Conservation (phyloP, 2,797 vertebrate species). For the Pseudochromis fuscus region DNA sequence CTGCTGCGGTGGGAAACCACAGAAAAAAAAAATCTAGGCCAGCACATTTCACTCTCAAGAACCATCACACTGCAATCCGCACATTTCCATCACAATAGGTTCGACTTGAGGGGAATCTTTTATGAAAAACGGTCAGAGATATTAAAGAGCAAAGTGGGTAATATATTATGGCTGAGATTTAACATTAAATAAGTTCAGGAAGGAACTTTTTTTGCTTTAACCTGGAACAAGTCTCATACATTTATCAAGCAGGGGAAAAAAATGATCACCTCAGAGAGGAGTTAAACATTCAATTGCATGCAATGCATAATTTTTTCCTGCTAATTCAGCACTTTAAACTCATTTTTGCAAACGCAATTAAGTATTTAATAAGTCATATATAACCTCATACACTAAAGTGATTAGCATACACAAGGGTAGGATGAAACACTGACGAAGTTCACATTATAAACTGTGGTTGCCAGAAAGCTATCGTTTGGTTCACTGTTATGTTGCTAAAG, state of each 20-base stretch:
- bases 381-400: conserved; percentile 53
- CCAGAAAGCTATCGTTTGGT: conserved; percentile 56
- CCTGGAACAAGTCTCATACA: conserved; percentile 12
- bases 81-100: conserved; percentile 67
- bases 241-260: conserved; percentile 15
- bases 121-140: conserved; percentile 2
- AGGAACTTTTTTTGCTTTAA: conserved; percentile 28
- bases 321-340: conserved; percentile 32
- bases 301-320: conserved; percentile 50
- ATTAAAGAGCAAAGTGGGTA: conserved; percentile 24
- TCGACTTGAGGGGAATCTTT: conserved; percentile 17
- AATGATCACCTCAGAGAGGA: conserved; percentile 1
- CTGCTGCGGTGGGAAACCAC: conserved; percentile 21
- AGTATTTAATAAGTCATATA: conserved; percentile 53
- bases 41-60: conserved; percentile 57
- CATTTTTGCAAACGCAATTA: conserved; percentile 42
- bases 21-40: conserved; percentile 72
- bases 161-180: conserved; percentile 23
- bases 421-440: conserved; percentile 54
- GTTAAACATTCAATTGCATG: conserved; percentile 16
- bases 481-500: conserved; percentile 22
- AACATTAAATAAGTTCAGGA: conserved; percentile 18
- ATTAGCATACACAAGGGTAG: conserved; percentile 51
- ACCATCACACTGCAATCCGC: conserved; percentile 46
- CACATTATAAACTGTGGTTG: conserved; percentile 38